Conservation (phyloP, 2,888 invertebrate species). For the Hypercompe scribonia region DNA sequence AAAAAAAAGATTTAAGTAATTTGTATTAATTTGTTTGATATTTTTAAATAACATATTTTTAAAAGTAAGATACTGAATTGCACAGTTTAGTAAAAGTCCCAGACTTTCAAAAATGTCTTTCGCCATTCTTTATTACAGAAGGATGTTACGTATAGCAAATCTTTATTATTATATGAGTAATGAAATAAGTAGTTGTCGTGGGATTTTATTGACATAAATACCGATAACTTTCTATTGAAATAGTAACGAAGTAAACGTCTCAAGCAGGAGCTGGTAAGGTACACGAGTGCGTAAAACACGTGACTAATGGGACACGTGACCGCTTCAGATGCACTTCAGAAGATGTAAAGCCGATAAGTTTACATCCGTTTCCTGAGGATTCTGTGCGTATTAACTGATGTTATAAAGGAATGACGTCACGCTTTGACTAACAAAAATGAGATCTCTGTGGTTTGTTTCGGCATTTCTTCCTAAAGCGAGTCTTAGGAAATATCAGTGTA, state of each 20-base stretch:
- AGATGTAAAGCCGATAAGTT: conserved; percentile 33
- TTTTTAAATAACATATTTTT: not conserved
- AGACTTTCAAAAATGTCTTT: not conserved
- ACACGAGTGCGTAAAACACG: conserved; percentile 35
- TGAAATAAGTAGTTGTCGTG: conserved; percentile 7
- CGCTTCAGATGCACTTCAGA: conserved; percentile 50
- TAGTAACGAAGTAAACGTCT: conserved; percentile 38
- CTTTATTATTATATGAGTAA: conserved; percentile 15
- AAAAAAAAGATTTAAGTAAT: no score
- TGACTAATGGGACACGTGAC: conserved; percentile 46
- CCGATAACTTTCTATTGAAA: conserved; percentile 31
- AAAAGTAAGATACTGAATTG: not conserved
- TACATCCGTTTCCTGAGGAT: conserved; percentile 33
- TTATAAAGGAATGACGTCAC: not conserved
- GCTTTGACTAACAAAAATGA: not conserved
- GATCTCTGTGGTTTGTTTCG: no score
- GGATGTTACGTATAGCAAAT: not conserved
- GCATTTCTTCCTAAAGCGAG: no score
- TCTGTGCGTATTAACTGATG: not conserved
- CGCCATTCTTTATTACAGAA: conserved; percentile 1
- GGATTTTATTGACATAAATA: conserved; percentile 29
- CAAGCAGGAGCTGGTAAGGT: conserved; percentile 27
- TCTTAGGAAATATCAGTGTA: no score
- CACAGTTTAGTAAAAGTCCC: not conserved
- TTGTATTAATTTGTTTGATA: no score